Evolutionary conservation across 2,797 vertebrate species (phyloP), one percentile per base, ranked within the genome.

Genomic region (Crax fasciolata): DNA sequence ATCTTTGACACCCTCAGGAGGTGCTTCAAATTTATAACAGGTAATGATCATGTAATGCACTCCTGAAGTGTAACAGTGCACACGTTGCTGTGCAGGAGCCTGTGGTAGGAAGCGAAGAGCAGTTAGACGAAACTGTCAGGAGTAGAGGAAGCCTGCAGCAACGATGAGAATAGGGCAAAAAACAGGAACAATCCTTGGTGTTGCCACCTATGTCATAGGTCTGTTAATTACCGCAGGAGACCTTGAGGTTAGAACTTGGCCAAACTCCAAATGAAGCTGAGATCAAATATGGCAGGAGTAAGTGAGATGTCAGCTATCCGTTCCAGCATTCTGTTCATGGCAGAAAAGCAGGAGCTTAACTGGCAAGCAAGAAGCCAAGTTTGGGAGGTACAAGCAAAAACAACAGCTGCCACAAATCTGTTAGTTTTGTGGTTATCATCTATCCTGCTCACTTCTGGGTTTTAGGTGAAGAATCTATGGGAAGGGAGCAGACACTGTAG

Each of bases 301-400:
- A 52, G 49, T 6, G 44, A 17, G 63, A 84, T 63, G 51, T n/a
- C 71, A 48, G n/a, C 0, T 8, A 63, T 32, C 15, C 44, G 71
- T 41, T 49, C 6, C 30, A 44, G 59, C 5, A 10, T 19, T 73
- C 84, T 39, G 14, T 25, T 94, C 44, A 28, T 72, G 25, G 8
- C 14, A 46, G 57, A 76, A 65, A 72, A 80, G 76, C 1, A 1
- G 65, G 30, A 82, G 11, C 13, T 52, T 11, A 62, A 28, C 48
- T 71, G 55, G 74, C 67, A 68, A 92, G 68, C 54, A 74, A 80
- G 49, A 49, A 87, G 59, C 41, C 68, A 80, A 35, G 41, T 21
- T 46, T 85, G 78, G 78, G 61, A 92, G 44, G 81, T 43, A 49
- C 19, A 67, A 93, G 84, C 68, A 74, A 71, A 93, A 95, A 80